Percentiles rank a stretch among this genome's conserved stretches.
Evolutionary conservation across 2,113 vertebrate genomes (phyloP).

Genomic region (Platichthys stellatus): DNA sequence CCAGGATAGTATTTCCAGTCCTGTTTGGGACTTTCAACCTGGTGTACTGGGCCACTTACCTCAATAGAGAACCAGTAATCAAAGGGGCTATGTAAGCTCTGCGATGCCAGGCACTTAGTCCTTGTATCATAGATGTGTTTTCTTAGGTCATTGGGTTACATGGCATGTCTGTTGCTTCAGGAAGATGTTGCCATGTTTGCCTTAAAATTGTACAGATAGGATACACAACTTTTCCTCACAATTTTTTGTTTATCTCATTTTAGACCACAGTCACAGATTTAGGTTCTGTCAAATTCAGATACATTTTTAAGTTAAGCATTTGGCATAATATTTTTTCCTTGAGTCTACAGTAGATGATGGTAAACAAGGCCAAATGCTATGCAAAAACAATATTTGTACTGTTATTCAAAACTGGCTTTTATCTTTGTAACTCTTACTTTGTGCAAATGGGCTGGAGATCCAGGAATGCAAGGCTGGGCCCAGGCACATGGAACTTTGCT

Average conservation of each 20-base stretch:
- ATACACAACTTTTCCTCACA: conserved; percentile 75
- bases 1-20: conserved; percentile 95
- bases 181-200: conserved; percentile 87
- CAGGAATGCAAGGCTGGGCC: conserved; percentile 48
- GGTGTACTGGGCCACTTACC: conserved; percentile 98
- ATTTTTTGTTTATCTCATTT: conserved; percentile 51
- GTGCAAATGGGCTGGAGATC: conserved; percentile 68
- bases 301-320: conserved; percentile 63
- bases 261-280: conserved; percentile 17
- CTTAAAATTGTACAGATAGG: conserved; percentile 87
- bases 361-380: conserved; percentile 83
- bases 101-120: conserved; percentile 76
- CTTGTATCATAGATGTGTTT: conserved; percentile 81
- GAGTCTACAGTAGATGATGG: conserved; percentile 47
- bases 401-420: conserved; percentile 55
- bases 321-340: conserved; percentile 72
- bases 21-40: conserved; percentile 98
- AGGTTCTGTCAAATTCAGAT: conserved; percentile 24
- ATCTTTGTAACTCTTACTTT: conserved; percentile 67
- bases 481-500: conserved; percentile 64
- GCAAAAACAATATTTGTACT: conserved; percentile 76
- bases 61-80: conserved; percentile 95
- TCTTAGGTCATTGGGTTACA: conserved; percentile 44
- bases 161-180: conserved; percentile 91
- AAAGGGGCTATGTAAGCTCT: conserved; percentile 88